Percentiles rank a stretch among this genome's conserved stretches.
phyloP scores from a whole-genome alignment of 2,888 invertebrate genomes.

The Trachelus iudaicus region DNA sequence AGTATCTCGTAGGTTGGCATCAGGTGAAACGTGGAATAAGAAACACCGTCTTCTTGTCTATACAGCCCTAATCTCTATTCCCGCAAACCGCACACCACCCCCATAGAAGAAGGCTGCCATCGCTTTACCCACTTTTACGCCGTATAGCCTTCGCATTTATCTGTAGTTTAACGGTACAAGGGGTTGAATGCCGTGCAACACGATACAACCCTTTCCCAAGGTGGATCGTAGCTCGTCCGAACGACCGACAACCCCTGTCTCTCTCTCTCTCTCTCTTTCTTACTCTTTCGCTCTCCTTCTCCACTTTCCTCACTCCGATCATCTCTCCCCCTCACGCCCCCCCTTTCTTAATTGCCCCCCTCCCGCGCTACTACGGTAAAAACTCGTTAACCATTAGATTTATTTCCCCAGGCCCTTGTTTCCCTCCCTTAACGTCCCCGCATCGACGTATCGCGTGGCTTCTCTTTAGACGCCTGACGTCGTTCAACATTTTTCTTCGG shows the following conservation, averaged over 20 bases:
- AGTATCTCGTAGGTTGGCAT: neutral
- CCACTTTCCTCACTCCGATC: conserved; percentile 31
- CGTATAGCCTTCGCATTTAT: conserved; percentile 38
- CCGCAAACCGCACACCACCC: neutral
- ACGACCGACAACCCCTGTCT: conserved; percentile 12
- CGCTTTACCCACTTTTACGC: conserved; percentile 21
- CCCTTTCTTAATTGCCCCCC: conserved; percentile 54
- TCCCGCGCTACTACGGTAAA: conserved; percentile 49
- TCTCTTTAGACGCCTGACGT: neutral
- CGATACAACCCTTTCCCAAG: conserved; percentile 43
- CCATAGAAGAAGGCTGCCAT: conserved; percentile 7
- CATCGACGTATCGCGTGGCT: conserved; percentile 7
- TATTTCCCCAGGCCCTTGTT: conserved; percentile 43
- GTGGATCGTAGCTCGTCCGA: conserved; percentile 13
- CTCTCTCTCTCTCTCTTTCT: conserved; percentile 15
- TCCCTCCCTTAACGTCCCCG: conserved; percentile 5
- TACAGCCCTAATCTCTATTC: neutral
- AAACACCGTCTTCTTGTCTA: neutral
- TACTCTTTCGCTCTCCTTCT: conserved; percentile 20
- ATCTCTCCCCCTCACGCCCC: conserved; percentile 34
- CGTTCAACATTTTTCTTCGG: conserved; percentile 31
- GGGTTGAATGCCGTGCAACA: conserved; percentile 55
- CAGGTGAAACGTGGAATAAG: neutral
- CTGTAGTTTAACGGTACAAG: conserved; percentile 44
- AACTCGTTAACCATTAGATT: conserved; percentile 62